phyloP scores from a whole-genome alignment of 1,140 invertebrate genomes.

The Panulirus ornatus region DNA sequence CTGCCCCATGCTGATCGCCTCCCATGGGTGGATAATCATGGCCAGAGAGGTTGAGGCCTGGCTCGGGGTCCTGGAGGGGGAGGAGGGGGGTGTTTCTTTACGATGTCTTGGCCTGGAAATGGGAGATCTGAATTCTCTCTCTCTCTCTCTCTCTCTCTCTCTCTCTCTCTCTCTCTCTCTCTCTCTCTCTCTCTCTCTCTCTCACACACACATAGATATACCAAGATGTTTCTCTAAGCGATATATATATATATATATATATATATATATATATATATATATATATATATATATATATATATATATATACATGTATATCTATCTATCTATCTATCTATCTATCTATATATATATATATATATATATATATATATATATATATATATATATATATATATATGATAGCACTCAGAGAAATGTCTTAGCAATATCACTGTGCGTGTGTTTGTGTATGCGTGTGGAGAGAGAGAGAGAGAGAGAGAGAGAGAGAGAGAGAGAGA shows the following conservation, averaged over 20 bases:
- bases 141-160: background rate
- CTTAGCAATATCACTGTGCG: background rate
- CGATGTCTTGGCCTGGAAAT: no score
- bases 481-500: background rate
- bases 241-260: background rate
- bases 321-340: no score
- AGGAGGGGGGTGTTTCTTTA: no score
- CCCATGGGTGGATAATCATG: no score
- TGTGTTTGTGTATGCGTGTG: slow-evolving; percentile 1
- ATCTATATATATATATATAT: no score
- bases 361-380: background rate
- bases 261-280: background rate
- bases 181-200: background rate
- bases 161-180: slow-evolving; percentile 28
- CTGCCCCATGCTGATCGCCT: no score
- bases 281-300: background rate
- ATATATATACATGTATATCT: background rate
- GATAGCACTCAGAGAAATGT: no score
- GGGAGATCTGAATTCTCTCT: no score
- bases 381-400: background rate
- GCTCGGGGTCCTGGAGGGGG: no score
- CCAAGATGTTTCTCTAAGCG: background rate
- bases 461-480: background rate
- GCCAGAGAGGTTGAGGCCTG: no score
- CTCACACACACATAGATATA: slow-evolving; percentile 6